Base-by-base conservation (phyloP, 2,797 vertebrate species). In the Phyllotis vaccarum region DNA sequence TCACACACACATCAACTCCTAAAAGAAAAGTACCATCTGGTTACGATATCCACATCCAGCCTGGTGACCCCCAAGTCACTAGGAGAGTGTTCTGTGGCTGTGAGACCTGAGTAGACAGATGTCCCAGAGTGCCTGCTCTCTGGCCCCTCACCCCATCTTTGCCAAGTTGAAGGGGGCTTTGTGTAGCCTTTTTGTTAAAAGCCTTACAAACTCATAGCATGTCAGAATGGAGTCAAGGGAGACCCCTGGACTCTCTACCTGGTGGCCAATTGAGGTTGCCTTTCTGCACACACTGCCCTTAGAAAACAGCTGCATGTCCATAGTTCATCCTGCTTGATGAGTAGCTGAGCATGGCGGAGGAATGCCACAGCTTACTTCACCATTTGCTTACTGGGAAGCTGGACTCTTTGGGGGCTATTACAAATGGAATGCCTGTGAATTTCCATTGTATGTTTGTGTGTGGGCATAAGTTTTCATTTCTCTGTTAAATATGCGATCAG, bases 321-420 rank as follows among this genome's bases (percentile, higher is more conserved):
- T 43, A 21, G 52, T 74, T 40, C 54, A 40, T 43, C 56, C n/a
- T 88, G 29, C 60, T 12, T 64, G 37, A 40, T 60, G 37, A 40
- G 17, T 29, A 56, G 21, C 66, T 49, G 10, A 2, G 4, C 0
- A 0, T 46, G 56, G 12, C 0, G 10, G 31, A 56, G 27, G 66
- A 8, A 12, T 13, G 22, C 62, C 56, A 56, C 29, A 5, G 46
- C 43, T 52, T 58, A 56, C 52, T 70, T 70, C 75, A 76, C 31
- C 56, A 3, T 29, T 58, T 58, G 24, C 68, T 58, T 31, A 58
- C 11, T 34, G 54, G 70, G 43, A 43, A 58, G 37, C 52, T 87
- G 66, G 16, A 43, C 68, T 72, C 34, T 74, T 75, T 43, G 58
- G 22, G 52, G 52, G 11, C 16, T 43, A 24, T 88, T 60, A 31